Conservation (phyloP, 2,113 vertebrate species). For the Axis porcinus region DNA sequence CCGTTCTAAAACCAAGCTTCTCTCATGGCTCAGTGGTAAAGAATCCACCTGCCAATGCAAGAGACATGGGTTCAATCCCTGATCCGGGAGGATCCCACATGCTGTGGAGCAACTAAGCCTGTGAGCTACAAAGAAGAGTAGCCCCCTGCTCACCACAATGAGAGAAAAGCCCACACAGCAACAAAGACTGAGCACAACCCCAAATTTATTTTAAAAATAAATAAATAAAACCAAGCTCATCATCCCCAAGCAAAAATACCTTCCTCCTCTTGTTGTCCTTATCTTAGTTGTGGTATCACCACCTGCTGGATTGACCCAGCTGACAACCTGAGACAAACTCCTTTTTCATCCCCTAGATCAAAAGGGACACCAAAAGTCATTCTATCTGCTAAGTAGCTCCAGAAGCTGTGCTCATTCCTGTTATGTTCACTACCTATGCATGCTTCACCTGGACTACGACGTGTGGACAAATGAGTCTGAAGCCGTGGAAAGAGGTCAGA, state of each 20-base stretch:
- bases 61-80: neutral
- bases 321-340: neutral
- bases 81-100: neutral
- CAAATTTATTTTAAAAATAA: neutral
- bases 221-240: neutral
- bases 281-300: neutral
- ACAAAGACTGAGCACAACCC: neutral
- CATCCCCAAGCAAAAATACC: neutral
- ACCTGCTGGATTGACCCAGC: neutral
- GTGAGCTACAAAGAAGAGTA: neutral
- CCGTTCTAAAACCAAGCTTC: neutral
- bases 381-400: neutral
- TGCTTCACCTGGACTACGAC: too few species aligned
- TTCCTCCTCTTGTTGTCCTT: neutral
- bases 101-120: neutral
- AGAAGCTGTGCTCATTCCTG: neutral
- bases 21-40: neutral
- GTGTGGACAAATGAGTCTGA: neutral
- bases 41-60: neutral
- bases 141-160: neutral
- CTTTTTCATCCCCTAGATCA: neutral
- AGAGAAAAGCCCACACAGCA: neutral
- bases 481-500: neutral
- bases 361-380: neutral
- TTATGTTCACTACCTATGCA: neutral